Percentiles rank a stretch among this genome's conserved stretches.
Evolutionary conservation across 1,140 invertebrate genomes (phyloP).

Genomic region (Diachasma alloeum): DNA sequence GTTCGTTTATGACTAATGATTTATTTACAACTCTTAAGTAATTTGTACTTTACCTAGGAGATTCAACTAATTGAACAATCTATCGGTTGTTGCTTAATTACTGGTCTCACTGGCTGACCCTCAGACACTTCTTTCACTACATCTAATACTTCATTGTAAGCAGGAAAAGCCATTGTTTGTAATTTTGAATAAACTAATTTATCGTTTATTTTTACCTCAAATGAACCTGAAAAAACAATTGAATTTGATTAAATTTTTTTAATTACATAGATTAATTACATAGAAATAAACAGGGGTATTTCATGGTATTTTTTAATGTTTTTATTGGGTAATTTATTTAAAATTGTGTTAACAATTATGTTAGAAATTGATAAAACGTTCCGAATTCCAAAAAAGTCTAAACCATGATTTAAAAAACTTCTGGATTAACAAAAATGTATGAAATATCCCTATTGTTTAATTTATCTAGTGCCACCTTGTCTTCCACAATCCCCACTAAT

Average conservation of each 20-base stretch:
- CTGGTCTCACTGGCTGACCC: conserved; percentile 61
- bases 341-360: too few relatives aligned
- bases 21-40: background rate
- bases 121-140: conserved; percentile 65
- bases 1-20: background rate
- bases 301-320: too few relatives aligned
- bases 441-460: too few relatives aligned
- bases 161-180: conserved; percentile 71
- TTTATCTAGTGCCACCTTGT: conserved; percentile 57
- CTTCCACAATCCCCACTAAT: conserved; percentile 68
- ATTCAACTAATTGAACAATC: conserved; percentile 64
- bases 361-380: too few relatives aligned
- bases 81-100: conserved; percentile 68
- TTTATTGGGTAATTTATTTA: too few relatives aligned
- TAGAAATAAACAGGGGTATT: background rate
- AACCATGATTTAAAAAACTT: too few relatives aligned
- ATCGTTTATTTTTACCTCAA: conserved; percentile 72
- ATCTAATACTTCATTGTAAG: conserved; percentile 68
- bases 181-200: conserved; percentile 73
- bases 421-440: too few relatives aligned
- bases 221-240: conserved; percentile 67
- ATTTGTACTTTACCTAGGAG: conserved; percentile 1
- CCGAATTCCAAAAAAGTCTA: too few relatives aligned
- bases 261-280: background rate
- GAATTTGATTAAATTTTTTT: too few relatives aligned